Evolutionary conservation across 1,140 invertebrate species (phyloP).

Genomic region (Steinernema khuongi): DNA sequence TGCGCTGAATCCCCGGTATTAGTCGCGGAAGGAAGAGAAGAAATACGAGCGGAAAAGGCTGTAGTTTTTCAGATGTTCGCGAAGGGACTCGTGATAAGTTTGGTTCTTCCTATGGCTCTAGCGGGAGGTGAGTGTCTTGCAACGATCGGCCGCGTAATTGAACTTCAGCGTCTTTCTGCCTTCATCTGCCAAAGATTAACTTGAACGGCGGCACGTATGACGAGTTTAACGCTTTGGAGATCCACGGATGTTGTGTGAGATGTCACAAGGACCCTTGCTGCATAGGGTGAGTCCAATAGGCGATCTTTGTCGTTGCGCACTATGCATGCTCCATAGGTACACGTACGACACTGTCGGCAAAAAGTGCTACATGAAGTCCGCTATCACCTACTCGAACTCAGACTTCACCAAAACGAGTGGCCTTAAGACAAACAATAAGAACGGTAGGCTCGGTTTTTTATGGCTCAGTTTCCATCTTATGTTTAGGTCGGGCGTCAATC

Average conservation of each 20-base stretch:
- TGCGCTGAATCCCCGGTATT: not conserved
- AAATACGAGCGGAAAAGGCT: not conserved
- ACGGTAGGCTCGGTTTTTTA: not conserved
- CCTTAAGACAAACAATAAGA: not conserved
- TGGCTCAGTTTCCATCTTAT: not conserved
- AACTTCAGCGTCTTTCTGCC: constrained; percentile 4
- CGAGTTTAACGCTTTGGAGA: not conserved
- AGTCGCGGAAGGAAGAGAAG: not conserved
- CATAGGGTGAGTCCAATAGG: not conserved
- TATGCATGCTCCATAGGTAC: not conserved
- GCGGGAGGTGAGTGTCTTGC: not conserved
- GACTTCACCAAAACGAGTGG: constrained; percentile 5
- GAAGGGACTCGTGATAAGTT: not conserved
- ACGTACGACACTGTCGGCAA: not conserved
- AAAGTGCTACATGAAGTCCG: constrained; percentile 10
- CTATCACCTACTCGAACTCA: not conserved
- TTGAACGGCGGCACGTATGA: constrained; percentile 1
- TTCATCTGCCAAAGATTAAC: constrained; percentile 4
- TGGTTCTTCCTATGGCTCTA: not conserved
- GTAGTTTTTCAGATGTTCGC: constrained; percentile 6
- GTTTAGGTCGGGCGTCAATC: not conserved
- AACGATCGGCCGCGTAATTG: not conserved
- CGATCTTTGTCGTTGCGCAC: not conserved
- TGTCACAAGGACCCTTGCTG: constrained; percentile 3
- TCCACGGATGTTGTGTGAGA: not conserved